These are phyloP conservation scores for Vulpes vulpes DNA, from an alignment of 2,113 vertebrate species.

Conservation along the genomic window DNA sequence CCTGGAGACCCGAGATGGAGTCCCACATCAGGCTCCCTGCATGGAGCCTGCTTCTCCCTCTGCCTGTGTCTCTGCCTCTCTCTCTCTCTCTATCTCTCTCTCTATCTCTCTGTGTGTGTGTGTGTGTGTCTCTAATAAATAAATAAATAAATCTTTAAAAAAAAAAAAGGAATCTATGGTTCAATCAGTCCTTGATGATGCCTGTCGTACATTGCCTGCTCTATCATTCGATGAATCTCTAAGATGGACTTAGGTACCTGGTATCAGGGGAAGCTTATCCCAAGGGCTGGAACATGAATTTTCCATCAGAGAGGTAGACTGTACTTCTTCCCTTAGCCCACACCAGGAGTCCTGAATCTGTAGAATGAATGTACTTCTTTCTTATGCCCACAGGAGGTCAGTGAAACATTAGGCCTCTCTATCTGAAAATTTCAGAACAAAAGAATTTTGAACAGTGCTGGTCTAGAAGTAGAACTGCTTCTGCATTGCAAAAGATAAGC, in stretches of 20 bases:
- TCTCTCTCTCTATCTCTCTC: too few species aligned
- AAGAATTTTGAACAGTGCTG: constrained; percentile 50
- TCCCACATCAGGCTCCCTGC: too few species aligned
- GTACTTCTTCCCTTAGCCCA: not conserved
- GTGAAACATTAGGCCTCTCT: constrained; percentile 81
- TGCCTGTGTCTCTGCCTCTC: too few species aligned
- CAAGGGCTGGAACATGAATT: not conserved
- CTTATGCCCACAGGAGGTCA: constrained; percentile 87
- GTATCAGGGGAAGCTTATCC: not conserved
- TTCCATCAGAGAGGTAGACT: not conserved
- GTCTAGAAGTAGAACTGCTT: not conserved
- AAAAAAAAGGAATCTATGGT: not conserved
- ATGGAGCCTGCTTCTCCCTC: too few species aligned
- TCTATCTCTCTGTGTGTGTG: too few species aligned
- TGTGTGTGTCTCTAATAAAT: too few species aligned
- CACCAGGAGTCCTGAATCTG: not conserved
- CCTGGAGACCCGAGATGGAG: too few species aligned
- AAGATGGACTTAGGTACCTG: not conserved
- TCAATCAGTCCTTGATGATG: not conserved
- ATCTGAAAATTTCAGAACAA: constrained; percentile 78
- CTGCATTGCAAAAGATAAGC: not conserved
- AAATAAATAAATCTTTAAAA: too few species aligned
- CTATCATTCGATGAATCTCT: not conserved
- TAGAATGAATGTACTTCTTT: constrained; percentile 59
- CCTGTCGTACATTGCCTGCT: too few species aligned